Base-by-base conservation (phyloP, 2,113 vertebrate species). In the Lathamus discolor region DNA sequence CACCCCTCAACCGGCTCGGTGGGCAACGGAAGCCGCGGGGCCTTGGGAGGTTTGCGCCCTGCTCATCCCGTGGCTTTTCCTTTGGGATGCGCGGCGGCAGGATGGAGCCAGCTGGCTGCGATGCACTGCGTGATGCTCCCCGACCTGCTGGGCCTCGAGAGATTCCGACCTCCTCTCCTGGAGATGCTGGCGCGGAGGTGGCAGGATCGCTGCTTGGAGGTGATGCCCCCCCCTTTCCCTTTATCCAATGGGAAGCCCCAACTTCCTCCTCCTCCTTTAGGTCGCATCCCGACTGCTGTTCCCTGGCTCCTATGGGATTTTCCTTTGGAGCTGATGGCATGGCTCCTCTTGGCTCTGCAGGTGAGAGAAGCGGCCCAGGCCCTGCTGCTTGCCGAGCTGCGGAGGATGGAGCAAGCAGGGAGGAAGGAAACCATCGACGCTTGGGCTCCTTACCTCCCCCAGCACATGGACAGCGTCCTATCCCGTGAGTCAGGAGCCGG, bases 111-210 rank as follows among this genome's bases (percentile, higher is more conserved):
- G 98, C 95, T 99, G 48, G 99, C 99, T 8, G 99, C 99, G 7
- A 99, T 99, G 99, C 99, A 99, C 87, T 99, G 99, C 3, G 99
- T 99, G 17, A 99, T 99, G 99, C 98, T 99, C 3, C 99, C 99
- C 0, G 99, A 99, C 94, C 97, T 99, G 18, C 96, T 99, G 81
- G 99, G 99, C 7, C 91, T 99, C 94, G 99, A 99, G 20, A 99
- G 98, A 16, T 99, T 99, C 95, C 93, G 99, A 48, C 99, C 99
- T 12, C 99, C 99, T 0, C 98, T 99, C 5, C 98, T 99, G 85
- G 99, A 99, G 97, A 99, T 99, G 99, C 93, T 99, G 94, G 99
- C 99, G 0, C 98, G 99, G 3, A 93, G 99, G 17, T 99, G 99
- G 99, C 99, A 99, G 91, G 99, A 99, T 64, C 99, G 99, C 15